Evolutionary conservation across 2,113 vertebrate genomes (phyloP).

Genomic region (Fukomys damarensis): DNA sequence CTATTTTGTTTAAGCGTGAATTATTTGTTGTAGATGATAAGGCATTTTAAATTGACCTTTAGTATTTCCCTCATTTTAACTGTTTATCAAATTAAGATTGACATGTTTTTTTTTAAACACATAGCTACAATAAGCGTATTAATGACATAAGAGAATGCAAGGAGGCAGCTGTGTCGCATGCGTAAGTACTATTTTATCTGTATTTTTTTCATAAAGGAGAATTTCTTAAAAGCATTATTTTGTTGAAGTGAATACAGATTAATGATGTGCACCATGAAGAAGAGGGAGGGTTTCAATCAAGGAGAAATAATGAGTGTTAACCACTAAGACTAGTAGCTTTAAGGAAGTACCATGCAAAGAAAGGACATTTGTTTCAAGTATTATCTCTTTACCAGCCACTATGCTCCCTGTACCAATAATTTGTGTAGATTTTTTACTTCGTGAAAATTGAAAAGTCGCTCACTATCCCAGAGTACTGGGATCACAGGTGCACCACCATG

Average conservation of each 20-base stretch:
- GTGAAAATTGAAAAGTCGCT: background rate
- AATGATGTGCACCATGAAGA: background rate
- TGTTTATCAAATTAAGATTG: constrained; percentile 55
- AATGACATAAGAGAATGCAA: constrained; percentile 99
- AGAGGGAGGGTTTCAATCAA: background rate
- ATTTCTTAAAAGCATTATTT: constrained; percentile 49
- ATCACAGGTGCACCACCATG: background rate
- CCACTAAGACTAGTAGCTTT: background rate
- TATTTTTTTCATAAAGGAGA: constrained; percentile 35
- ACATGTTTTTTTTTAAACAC: constrained; percentile 62
- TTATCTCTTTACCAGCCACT: background rate
- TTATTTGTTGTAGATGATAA: constrained; percentile 35
- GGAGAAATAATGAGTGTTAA: background rate
- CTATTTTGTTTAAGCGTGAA: background rate
- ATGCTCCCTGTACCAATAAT: background rate
- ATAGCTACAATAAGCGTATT: constrained; percentile 99
- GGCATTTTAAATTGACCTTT: constrained; percentile 44
- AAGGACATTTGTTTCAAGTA: background rate
- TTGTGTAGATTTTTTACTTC: background rate
- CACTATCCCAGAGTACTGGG: background rate
- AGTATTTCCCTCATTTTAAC: constrained; percentile 46
- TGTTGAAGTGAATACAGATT: constrained; percentile 16
- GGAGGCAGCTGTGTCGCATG: constrained; percentile 96
- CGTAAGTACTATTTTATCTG: constrained; percentile 88
- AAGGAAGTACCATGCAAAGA: background rate